Evolutionary conservation across 2,888 invertebrate genomes (phyloP), one percentile per base, ranked within the genome.

Genomic region (Anodontia alba): DNA sequence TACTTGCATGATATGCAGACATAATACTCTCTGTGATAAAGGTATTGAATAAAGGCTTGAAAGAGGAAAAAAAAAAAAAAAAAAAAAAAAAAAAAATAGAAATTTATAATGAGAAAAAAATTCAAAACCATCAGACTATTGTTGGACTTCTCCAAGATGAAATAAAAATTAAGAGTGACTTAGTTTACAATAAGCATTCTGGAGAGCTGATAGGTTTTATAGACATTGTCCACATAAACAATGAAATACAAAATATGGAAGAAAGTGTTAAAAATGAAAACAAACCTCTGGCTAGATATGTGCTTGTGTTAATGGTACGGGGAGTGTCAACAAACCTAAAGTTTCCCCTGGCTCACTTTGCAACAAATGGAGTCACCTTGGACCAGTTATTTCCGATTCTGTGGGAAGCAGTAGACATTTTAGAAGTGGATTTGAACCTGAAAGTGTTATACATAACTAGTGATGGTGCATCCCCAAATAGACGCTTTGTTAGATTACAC

Each of bases 381-480:
- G 87, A 86, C 42, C 81, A 83, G 29, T 62, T 87, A 5, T 87
- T 78, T 69, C 72, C 78, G n/a, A 80, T 84, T 20, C 12, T 88
- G 10, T 86, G 84, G 84, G 74, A 87, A 76, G 82, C 77, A 12
- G 72, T 88, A 15, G 54, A 51, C 33, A 69, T 80, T 15, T n/a
- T 81, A 20, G 84, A 88, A 46, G 68, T 66, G n/a, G 43, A 62
- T n/a, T 23, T 36, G n/a, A 69, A 70, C 15, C 49, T 87, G 23
- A 73, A 75, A 70, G 78, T 78, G 0, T 23, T 82, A 0, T 84
- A 80, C 36, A 76, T 78, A 17, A 83, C 84, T 15, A 78, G 83
- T 73, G 83, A 86, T 77, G 84, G 84, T 12, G 87, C 84, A 20
- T 85, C 88, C 17, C 68, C 83, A 36, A 88, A 88, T 54, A 42